Conservation (phyloP, 2,888 invertebrate species). For the Gymnosoma rotundatum region DNA sequence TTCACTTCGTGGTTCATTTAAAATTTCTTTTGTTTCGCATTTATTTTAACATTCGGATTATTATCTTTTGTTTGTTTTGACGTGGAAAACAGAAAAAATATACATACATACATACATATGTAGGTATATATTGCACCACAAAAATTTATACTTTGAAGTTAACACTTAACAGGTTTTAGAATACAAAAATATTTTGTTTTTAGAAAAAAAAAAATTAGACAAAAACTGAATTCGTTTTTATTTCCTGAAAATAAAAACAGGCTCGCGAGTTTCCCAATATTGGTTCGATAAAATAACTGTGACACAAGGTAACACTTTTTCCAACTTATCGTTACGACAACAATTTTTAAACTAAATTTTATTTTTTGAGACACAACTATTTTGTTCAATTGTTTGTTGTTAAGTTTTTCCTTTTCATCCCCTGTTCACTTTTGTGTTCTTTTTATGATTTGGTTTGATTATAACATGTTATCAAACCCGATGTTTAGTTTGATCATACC, state of each 20-base stretch:
- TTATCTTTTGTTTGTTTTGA: constrained; percentile 6
- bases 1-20: neutral
- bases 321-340: constrained; percentile 43
- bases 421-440: constrained; percentile 28
- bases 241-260: constrained; percentile 21
- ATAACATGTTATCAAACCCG: constrained; percentile 33
- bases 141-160: neutral
- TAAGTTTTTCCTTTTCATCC: constrained; percentile 38
- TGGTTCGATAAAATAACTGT: neutral
- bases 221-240: neutral
- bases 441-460: constrained; percentile 13
- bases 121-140: constrained; percentile 39
- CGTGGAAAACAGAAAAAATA: neutral
- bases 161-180: neutral
- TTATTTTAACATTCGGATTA: constrained; percentile 14
- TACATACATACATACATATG: no score
- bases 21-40: neutral
- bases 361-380: constrained; percentile 33
- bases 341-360: constrained; percentile 62
- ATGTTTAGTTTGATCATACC: constrained; percentile 45
- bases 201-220: neutral
- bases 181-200: neutral
- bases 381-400: constrained; percentile 53
- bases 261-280: constrained; percentile 16
- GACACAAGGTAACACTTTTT: neutral